phyloP scores from a whole-genome alignment of 2,888 invertebrate species.

The Drosophila nigricruria region DNA sequence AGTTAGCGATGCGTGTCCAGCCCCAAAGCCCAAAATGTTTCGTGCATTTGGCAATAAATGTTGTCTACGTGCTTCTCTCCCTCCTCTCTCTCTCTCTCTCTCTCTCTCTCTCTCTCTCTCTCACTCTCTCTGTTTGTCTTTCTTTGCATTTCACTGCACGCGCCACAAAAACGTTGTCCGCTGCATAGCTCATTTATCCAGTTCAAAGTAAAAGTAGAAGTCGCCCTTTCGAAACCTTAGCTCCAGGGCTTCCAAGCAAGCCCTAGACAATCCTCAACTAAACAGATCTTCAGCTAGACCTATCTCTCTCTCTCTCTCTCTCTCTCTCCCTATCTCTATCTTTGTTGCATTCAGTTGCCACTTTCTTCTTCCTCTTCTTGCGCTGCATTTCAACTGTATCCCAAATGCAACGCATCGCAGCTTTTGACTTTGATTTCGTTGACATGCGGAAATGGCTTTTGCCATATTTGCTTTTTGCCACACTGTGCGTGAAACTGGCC shows the following conservation, averaged over 20 bases:
- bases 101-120: neutral
- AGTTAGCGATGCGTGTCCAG: constrained; percentile 71
- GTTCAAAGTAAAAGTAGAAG: constrained; percentile 46
- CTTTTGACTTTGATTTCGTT: constrained; percentile 25
- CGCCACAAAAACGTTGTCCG: constrained; percentile 10
- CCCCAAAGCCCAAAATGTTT: constrained; percentile 56
- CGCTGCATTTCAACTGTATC: constrained; percentile 26
- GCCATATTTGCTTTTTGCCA: constrained; percentile 43
- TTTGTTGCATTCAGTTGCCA: constrained; percentile 4
- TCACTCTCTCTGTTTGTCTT: neutral
- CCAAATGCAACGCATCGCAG: constrained; percentile 52
- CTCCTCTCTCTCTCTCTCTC: neutral
- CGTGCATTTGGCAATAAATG: constrained; percentile 80
- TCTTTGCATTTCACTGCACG: constrained; percentile 63
- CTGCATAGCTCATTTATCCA: constrained; percentile 10
- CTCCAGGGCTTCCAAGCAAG: constrained; percentile 1
- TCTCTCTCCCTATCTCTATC: neutral
- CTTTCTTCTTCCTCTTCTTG: constrained; percentile 9
- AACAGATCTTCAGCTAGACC: constrained; percentile 5
- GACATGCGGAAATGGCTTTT: constrained; percentile 57
- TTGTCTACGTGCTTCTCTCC: constrained; percentile 71
- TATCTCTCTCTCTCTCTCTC: neutral
- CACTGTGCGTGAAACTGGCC: constrained; percentile 16
- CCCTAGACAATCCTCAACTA: constrained; percentile 1
- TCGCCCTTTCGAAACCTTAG: neutral